These are phyloP conservation scores for Rhysida immarginata DNA, from an alignment of 1,140 invertebrate genomes.

Conservation along the genomic window DNA sequence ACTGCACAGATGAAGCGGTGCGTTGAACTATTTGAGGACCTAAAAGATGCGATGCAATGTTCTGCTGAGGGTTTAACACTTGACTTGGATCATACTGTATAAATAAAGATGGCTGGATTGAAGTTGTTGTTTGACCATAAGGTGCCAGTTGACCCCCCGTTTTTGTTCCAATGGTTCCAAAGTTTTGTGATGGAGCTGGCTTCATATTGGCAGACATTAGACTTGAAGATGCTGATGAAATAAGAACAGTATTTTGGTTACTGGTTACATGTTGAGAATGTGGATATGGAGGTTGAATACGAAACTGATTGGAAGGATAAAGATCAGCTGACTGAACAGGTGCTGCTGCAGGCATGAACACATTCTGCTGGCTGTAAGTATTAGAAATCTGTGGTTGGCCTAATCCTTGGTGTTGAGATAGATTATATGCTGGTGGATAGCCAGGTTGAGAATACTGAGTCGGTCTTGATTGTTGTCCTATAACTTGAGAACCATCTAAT, in stretches of 20 bases:
- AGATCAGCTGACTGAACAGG: slow-evolving; percentile 50
- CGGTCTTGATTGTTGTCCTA: slow-evolving; percentile 34
- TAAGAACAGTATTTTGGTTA: slow-evolving; percentile 73
- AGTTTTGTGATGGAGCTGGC: slow-evolving; percentile 54
- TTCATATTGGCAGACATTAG: slow-evolving; percentile 80
- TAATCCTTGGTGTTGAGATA: slow-evolving; percentile 25
- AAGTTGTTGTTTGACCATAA: slow-evolving; percentile 20
- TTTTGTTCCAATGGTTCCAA: slow-evolving; percentile 62
- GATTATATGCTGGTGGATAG: slow-evolving; percentile 39
- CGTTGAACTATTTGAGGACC: slow-evolving; percentile 44
- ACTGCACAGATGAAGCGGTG: slow-evolving; percentile 25
- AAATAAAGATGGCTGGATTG: slow-evolving; percentile 18
- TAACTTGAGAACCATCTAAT: slow-evolving; percentile 34
- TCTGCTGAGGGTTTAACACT: slow-evolving; percentile 30
- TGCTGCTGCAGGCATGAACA: slow-evolving; percentile 44
- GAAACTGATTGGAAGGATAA: slow-evolving; percentile 58
- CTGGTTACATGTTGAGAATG: slow-evolving; percentile 60
- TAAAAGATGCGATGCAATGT: slow-evolving; percentile 34
- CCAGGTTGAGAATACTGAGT: slow-evolving; percentile 44
- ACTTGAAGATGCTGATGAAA: slow-evolving; percentile 70
- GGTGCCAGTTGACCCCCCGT: slow-evolving; percentile 20
- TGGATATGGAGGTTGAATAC: slow-evolving; percentile 47
- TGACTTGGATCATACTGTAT: slow-evolving; percentile 23
- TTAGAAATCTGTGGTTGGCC: slow-evolving; percentile 24
- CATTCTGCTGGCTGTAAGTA: slow-evolving; percentile 48